These are phyloP conservation scores for Anthonomus grandis DNA, from an alignment of 1,140 invertebrate species.

Conservation along the genomic window DNA sequence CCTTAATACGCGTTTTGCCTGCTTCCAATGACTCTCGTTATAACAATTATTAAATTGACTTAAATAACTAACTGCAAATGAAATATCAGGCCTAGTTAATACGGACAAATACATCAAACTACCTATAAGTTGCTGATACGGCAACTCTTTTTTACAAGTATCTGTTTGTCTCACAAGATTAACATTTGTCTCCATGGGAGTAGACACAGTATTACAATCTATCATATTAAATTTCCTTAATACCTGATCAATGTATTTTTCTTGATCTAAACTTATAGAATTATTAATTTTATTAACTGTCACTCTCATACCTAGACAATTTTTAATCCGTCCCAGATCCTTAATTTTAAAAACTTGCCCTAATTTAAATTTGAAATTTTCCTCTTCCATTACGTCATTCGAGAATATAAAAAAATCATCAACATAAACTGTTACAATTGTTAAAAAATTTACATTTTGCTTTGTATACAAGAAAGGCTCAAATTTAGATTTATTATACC, in stretches of 20 bases:
- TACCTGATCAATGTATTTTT: constrained; percentile 30
- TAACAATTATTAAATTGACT: constrained; percentile 45
- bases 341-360: constrained; percentile 33
- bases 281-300: constrained; percentile 18
- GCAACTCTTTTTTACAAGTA: constrained; percentile 9
- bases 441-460: constrained; percentile 20
- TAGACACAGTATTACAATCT: constrained; percentile 27
- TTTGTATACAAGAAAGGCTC: constrained; percentile 42
- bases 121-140: constrained; percentile 48
- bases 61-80: constrained; percentile 46
- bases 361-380: constrained; percentile 24
- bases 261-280: constrained; percentile 24
- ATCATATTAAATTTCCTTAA: constrained; percentile 24
- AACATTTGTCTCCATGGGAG: constrained; percentile 32
- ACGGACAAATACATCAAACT: constrained; percentile 49
- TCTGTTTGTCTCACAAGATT: constrained; percentile 5
- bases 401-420: constrained; percentile 21
- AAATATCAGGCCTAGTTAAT: constrained; percentile 50
- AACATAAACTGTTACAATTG: constrained; percentile 33
- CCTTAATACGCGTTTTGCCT: constrained; percentile 46
- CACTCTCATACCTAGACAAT: constrained; percentile 38
- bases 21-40: constrained; percentile 41
- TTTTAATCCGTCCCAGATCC: constrained; percentile 34
- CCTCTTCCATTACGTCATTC: constrained; percentile 20
- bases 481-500: constrained; percentile 38